Percentiles rank a stretch among this genome's conserved stretches.
These are phyloP conservation scores for Crypturellus tataupa DNA, from an alignment of 2,797 vertebrate genomes.

Conservation along the genomic window DNA sequence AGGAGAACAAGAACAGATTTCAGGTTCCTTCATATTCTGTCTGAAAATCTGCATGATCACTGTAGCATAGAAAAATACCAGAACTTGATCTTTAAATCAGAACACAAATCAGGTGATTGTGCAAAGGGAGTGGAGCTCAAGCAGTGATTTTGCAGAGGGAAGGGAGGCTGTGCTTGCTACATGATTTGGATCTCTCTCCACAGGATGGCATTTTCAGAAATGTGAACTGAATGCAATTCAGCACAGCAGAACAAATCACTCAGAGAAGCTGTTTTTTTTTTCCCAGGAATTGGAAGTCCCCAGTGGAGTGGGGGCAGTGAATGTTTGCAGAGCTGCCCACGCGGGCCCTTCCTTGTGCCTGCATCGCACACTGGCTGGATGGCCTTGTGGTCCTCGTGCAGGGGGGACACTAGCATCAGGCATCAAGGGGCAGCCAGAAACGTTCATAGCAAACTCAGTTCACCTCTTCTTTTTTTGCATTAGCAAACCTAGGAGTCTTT, in stretches of 20 bases:
- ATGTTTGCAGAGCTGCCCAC: accelerated
- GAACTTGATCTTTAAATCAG: neutral
- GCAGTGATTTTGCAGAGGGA: neutral
- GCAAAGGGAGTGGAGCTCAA: neutral
- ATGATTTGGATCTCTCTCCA: neutral
- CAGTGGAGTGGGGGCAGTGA: accelerated
- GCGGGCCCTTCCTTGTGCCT: neutral
- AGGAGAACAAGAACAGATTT: neutral
- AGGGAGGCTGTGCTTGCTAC: neutral
- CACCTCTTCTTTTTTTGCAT: neutral
- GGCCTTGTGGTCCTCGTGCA: neutral
- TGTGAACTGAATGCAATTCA: neutral
- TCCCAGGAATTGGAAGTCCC: neutral
- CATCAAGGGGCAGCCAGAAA: accelerated
- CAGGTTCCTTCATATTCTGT: neutral
- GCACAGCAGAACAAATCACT: neutral
- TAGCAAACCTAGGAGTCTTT: neutral
- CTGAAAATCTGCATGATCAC: neutral
- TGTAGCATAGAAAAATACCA: neutral
- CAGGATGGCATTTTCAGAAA: neutral
- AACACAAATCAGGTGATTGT: neutral
- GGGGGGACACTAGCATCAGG: neutral
- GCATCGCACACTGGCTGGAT: accelerated
- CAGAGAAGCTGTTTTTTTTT: neutral
- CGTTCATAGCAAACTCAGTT: neutral